Percentiles rank a stretch among this genome's conserved stretches.
These are phyloP conservation scores for Trogon surrucura DNA, from an alignment of 2,113 vertebrate species.

Conservation along the genomic window DNA sequence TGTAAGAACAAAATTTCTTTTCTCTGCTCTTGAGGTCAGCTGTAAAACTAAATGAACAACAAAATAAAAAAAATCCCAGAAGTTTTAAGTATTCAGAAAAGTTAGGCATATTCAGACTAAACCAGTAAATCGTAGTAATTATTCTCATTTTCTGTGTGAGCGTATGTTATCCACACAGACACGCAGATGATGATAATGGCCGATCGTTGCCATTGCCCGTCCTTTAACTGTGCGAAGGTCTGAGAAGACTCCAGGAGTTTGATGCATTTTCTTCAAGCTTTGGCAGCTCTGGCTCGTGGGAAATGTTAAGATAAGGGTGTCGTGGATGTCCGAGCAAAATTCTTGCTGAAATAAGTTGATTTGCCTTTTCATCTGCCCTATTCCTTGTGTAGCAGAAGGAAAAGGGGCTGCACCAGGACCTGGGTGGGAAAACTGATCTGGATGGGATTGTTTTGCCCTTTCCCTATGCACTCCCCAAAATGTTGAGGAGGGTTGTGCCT, in stretches of 20 bases:
- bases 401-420: fast-evolving
- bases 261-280: not conserved
- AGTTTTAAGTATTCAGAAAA: not conserved
- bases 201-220: not conserved
- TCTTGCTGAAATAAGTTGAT: not conserved
- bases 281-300: not conserved
- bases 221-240: not conserved
- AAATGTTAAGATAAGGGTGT: not conserved
- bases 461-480: fast-evolving
- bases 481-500: not conserved
- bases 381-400: not conserved
- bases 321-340: not conserved
- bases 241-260: not conserved
- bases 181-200: fast-evolving
- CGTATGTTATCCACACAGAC: fast-evolving
- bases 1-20: not conserved
- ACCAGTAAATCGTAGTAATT: not conserved
- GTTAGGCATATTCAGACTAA: not conserved
- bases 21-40: not conserved
- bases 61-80: not conserved
- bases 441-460: not conserved
- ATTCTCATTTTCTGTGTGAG: not conserved
- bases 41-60: not conserved
- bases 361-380: not conserved
- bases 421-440: not conserved